Base-by-base conservation (phyloP, 2,888 invertebrate species). In the Sphaerophoria taeniata region DNA sequence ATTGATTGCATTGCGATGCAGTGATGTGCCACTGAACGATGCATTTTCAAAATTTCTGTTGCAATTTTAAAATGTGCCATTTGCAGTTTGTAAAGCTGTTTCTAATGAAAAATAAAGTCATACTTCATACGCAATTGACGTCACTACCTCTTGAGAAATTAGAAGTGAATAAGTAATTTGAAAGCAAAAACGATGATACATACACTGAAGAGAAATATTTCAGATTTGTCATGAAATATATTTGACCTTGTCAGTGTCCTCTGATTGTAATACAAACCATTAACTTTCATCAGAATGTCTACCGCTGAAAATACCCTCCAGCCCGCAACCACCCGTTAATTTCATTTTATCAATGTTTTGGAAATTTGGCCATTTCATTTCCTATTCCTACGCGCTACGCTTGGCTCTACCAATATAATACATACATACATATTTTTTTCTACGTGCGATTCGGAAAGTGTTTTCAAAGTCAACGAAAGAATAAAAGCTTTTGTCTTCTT, bases 401-500 rank as follows among this genome's bases (percentile, higher is more conserved):
- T n/a, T 43, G 6, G 49, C 53, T 61, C 11, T 84, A 79, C 72
- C 75, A 14, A 24, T 24, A 24, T 24, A 24, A 24, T 24, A 24
- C 24, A 24, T 24, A 24, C 24, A 24, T 24, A 24, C 24, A 24
- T 24, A 24, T 24, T 24, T 24, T 24, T 31, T 84, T 74, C 12
- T 9, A 43, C 24, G 61, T 43, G 6, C 9, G 39, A 39, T 7
- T 39, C 9, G 6, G 6, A 39, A 39, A 7, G 24, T 55, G 5
- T 65, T 84, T 75, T 84, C 84, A 84, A 84, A 84, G 84, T 84
- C 79, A 84, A 84, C 84, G 84, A 84, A 84, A 39, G 55, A 69
- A 77, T 49, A 49, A 49, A 47, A 79, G 79, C 79, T 75, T 49
- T 79, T 58, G 45, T 0, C 6, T 16, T 2, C 33, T 1, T 55